Evolutionary conservation across 2,113 vertebrate species (phyloP).

Genomic region (Aphelocoma coerulescens): DNA sequence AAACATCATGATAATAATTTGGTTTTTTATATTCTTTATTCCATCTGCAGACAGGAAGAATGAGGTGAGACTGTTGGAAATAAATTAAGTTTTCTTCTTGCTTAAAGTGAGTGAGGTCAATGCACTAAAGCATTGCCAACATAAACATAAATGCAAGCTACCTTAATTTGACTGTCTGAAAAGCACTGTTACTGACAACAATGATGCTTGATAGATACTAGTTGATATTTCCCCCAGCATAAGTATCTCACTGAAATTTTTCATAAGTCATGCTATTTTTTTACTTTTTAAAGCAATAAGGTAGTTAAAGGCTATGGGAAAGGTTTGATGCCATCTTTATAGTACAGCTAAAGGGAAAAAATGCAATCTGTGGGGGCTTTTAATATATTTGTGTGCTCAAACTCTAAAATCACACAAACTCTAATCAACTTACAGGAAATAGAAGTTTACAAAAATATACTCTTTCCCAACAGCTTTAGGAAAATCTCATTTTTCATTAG

Average conservation of each 20-base stretch:
- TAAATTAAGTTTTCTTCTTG: background rate
- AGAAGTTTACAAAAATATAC: background rate
- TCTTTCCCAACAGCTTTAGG: background rate
- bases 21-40: background rate
- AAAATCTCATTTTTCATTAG: background rate
- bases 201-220: background rate
- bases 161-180: constrained; percentile 43
- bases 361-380: background rate
- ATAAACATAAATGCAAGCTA: constrained; percentile 21
- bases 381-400: background rate
- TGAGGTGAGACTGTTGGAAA: background rate
- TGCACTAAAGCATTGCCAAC: background rate
- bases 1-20: background rate
- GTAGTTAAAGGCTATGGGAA: constrained; percentile 10
- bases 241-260: constrained; percentile 37
- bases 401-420: constrained; percentile 33
- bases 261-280: constrained; percentile 6
- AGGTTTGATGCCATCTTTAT: background rate
- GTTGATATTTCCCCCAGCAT: constrained; percentile 10
- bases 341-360: constrained; percentile 28
- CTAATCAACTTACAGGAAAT: constrained; percentile 24
- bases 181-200: constrained; percentile 34
- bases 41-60: background rate
- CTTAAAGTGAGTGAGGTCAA: background rate
- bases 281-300: constrained; percentile 33